These are phyloP conservation scores for Oconnorella tubifera DNA, from an alignment of 2,888 invertebrate genomes.

Conservation along the genomic window DNA sequence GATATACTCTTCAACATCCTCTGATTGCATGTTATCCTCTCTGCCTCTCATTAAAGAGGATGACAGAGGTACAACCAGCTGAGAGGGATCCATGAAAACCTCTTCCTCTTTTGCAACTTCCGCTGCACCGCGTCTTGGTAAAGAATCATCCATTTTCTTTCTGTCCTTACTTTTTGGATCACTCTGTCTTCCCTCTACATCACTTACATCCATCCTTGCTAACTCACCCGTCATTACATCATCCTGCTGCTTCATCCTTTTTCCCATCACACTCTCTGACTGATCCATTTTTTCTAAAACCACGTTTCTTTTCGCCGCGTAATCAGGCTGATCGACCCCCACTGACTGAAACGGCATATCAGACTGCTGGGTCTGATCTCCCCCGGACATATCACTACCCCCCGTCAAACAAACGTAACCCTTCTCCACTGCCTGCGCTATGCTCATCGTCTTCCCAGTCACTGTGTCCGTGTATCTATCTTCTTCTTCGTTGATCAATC, in stretches of 20 bases:
- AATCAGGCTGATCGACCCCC: no score
- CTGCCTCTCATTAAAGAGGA: not conserved
- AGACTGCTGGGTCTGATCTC: not conserved
- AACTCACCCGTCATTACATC: not conserved
- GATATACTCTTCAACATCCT: conserved; percentile 32
- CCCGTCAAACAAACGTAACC: conserved; percentile 51
- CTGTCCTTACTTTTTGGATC: not conserved
- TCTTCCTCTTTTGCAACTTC: not conserved
- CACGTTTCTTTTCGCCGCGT: no score
- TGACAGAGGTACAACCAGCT: conserved; percentile 9
- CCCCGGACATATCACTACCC: conserved; percentile 29
- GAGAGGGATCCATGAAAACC: conserved; percentile 2
- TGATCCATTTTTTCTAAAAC: no score
- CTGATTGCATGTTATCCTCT: conserved; percentile 27
- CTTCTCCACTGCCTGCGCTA: conserved; percentile 41
- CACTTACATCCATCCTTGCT: not conserved
- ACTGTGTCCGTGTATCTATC: conserved; percentile 25
- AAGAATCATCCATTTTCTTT: not conserved
- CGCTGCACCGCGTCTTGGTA: not conserved
- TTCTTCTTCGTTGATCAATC: conserved; percentile 62
- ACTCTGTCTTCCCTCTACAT: not conserved
- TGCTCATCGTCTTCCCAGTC: conserved; percentile 38
- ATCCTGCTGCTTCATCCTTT: not conserved
- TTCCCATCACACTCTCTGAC: not conserved
- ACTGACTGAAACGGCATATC: not conserved